Base-by-base conservation (phyloP, 2,888 invertebrate genomes). In the Encarsia formosa region DNA sequence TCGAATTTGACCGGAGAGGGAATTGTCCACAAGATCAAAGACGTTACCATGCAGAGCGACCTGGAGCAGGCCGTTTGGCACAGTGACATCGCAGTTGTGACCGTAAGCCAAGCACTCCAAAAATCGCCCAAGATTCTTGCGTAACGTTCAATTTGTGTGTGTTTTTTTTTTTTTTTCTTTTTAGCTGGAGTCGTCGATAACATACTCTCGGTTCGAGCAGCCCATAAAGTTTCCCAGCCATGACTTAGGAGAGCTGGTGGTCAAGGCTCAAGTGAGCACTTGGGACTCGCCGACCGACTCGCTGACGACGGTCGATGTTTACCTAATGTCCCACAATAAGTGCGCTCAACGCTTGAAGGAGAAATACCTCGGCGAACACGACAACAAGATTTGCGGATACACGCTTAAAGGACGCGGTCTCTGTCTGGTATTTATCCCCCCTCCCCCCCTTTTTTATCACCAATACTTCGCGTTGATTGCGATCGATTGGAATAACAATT, bases 11-110 rank as follows among this genome's bases (percentile, higher is more conserved):
- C 20, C 15, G 54, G 40, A 9, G 52, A 50, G 8, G 59, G 60
- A 8, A 40, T 23, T 1, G 20, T 2, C 3, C 50, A 54, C 15
- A 4, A n/a, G 8, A 53, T 60, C 8, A 51, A 55, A 34, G 34
- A 35, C 9, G 53, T 52, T 2, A 52, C 49, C 1, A 31, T 50
- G 16, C 53, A 59, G 18, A 40, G 53, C 11, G 44, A 57, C 2
- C 41, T 52, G 13, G 51, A 35, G 8, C 26, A 41, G 16, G 50
- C 18, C 3, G 5, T 8, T 16, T 57, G 57, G 58, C 49, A 37
- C 22, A 56, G 59, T 15, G 60, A 60, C 11, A 56, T 60, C n/a
- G 57, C 60, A 8, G 23, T 60, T 16, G 29, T 60, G 5, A 50
- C 57, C 19, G 60, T 60, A 31, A 57, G 57, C 52, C 2, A n/a